Conservation (phyloP, 2,888 invertebrate species). For the Nyleta sp. region DNA sequence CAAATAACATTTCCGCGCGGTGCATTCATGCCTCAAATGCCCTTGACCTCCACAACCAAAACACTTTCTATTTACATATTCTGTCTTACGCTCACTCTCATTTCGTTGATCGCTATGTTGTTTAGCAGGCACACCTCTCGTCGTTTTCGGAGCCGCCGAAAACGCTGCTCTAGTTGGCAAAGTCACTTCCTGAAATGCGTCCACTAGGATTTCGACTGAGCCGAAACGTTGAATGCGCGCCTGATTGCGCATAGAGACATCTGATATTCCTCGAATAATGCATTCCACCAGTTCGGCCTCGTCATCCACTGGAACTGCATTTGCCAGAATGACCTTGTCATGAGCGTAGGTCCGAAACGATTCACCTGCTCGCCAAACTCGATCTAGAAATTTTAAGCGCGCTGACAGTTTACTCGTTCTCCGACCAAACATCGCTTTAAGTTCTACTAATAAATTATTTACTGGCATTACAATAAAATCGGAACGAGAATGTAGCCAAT, state of each 20-base stretch:
- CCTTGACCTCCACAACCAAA: background rate
- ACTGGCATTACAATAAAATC: background rate
- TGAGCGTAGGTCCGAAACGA: background rate
- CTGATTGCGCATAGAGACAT: background rate
- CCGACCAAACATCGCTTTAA: background rate
- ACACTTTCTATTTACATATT: background rate
- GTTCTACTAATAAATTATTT: background rate
- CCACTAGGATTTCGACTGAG: background rate
- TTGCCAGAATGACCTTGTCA: conserved; percentile 19
- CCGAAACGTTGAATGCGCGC: background rate
- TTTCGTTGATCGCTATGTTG: too few species aligned
- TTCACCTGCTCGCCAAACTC: background rate
- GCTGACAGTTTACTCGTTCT: background rate
- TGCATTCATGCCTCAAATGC: background rate
- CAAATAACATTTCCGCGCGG: too few species aligned
- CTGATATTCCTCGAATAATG: background rate
- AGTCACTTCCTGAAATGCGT: conserved; percentile 7
- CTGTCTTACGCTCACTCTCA: background rate
- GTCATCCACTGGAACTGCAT: background rate
- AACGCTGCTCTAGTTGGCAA: background rate
- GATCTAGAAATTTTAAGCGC: background rate
- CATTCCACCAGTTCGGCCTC: background rate
- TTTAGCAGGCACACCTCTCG: background rate
- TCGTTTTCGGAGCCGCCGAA: background rate
- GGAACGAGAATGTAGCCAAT: background rate